Conservation (phyloP, 2,797 vertebrate genomes). For the Myotis pilosus region DNA sequence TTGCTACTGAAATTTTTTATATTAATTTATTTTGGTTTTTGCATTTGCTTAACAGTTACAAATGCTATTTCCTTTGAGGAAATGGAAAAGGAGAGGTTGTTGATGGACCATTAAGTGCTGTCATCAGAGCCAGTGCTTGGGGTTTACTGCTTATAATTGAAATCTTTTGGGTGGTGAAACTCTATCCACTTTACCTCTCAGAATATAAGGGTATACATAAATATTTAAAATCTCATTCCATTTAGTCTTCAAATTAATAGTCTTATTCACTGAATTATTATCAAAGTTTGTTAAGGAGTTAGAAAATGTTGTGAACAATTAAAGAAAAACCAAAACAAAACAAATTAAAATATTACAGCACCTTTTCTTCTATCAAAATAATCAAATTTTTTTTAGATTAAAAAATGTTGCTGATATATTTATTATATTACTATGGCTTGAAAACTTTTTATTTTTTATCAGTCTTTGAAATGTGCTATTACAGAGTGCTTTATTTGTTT, state of each 20-base stretch:
- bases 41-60: slow-evolving; percentile 37
- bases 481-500: slow-evolving; percentile 25
- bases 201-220: not conserved
- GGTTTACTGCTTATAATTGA: not conserved
- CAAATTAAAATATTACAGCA: not conserved
- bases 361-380: slow-evolving; percentile 6
- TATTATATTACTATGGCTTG: slow-evolving; percentile 32
- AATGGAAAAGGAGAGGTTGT: not conserved
- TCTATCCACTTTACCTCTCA: not conserved
- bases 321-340: slow-evolving; percentile 30
- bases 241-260: slow-evolving; percentile 36
- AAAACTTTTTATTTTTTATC: slow-evolving; percentile 22
- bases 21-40: not conserved
- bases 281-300: slow-evolving; percentile 54
- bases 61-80: not conserved
- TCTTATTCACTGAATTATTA: slow-evolving; percentile 7
- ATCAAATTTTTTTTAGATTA: not conserved
- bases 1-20: not conserved
- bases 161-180: not conserved
- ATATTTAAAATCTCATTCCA: not conserved
- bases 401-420: slow-evolving; percentile 43
- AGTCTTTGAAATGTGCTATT: slow-evolving; percentile 8
- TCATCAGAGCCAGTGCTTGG: not conserved
- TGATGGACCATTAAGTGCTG: not conserved
- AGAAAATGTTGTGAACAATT: slow-evolving; percentile 25